These are phyloP conservation scores for Drosophila tani DNA, from an alignment of 1,140 invertebrate species.

Conservation along the genomic window DNA sequence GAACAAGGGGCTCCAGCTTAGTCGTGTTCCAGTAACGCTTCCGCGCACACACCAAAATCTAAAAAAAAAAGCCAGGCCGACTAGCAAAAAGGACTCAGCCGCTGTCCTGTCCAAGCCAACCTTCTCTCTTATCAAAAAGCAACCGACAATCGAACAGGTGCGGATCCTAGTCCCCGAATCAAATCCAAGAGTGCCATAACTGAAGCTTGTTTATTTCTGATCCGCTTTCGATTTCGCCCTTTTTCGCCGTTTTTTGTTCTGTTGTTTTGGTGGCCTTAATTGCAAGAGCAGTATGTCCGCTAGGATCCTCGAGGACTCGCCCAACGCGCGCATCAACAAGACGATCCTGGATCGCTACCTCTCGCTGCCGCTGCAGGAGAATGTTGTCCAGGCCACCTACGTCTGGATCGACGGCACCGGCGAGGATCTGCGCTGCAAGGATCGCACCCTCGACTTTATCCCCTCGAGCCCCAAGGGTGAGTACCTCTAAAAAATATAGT, in stretches of 20 bases:
- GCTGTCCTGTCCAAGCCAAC: conserved; percentile 1
- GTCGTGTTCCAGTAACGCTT: conserved; percentile 84
- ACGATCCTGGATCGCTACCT: conserved; percentile 90
- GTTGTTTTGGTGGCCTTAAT: conserved; percentile 14
- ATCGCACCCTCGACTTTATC: conserved; percentile 90
- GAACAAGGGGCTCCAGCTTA: conserved; percentile 78
- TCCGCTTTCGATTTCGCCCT: conserved; percentile 9
- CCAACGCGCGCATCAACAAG: conserved; percentile 88
- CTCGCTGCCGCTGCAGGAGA: conserved; percentile 89
- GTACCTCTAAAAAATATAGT: neutral
- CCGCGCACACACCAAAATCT: conserved; percentile 61
- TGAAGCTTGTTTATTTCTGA: conserved; percentile 43
- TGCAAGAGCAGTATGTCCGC: conserved; percentile 73
- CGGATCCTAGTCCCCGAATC: neutral
- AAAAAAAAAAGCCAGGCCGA: neutral
- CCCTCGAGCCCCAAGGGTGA: conserved; percentile 89
- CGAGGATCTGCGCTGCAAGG: conserved; percentile 92
- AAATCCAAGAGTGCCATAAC: conserved; percentile 23
- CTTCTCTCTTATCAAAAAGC: neutral
- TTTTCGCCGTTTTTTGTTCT: conserved; percentile 19
- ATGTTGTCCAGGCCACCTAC: conserved; percentile 90
- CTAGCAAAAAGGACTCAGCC: conserved; percentile 22
- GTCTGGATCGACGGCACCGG: conserved; percentile 96
- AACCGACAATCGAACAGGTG: conserved; percentile 26
- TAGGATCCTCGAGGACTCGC: conserved; percentile 85